These are phyloP conservation scores for Solenopsis fugax DNA, from an alignment of 1,140 invertebrate species.

Conservation along the genomic window DNA sequence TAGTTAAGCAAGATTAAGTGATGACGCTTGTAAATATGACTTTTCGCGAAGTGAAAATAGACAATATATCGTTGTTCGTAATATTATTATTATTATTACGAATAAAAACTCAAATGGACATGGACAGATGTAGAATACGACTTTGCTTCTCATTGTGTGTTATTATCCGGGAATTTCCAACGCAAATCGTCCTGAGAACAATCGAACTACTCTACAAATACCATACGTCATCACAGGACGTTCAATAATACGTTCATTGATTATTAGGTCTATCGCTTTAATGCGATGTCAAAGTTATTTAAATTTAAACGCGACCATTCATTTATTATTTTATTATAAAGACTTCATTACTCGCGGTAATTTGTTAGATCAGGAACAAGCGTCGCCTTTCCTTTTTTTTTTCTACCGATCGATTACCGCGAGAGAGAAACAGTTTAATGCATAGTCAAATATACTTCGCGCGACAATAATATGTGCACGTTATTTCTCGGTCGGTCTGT, in stretches of 20 bases:
- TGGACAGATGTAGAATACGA: background rate
- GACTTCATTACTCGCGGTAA: background rate
- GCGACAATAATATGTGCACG: background rate
- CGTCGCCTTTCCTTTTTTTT: background rate
- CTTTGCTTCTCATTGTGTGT: background rate
- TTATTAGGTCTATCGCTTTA: background rate
- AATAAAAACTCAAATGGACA: background rate
- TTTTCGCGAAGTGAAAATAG: conserved; percentile 4
- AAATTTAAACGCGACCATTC: background rate
- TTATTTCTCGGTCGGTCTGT: background rate
- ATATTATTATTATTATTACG: conserved; percentile 10
- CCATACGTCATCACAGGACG: background rate
- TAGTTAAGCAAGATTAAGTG: conserved; percentile 6
- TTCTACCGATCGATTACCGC: background rate
- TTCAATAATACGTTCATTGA: background rate
- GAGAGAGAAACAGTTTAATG: background rate
- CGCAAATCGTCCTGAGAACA: background rate
- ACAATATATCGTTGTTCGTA: conserved; percentile 5
- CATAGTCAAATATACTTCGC: conserved; percentile 8
- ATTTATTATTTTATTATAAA: background rate
- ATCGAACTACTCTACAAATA: background rate
- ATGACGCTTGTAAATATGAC: conserved; percentile 9
- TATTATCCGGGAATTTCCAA: background rate
- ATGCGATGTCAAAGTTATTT: conserved; percentile 23
- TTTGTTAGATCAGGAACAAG: conserved; percentile 3